These are phyloP conservation scores for crab-eating macaque (Macaca fascicularis) DNA, from an alignment of 2,113 vertebrate species.

Conservation along the genomic window DNA sequence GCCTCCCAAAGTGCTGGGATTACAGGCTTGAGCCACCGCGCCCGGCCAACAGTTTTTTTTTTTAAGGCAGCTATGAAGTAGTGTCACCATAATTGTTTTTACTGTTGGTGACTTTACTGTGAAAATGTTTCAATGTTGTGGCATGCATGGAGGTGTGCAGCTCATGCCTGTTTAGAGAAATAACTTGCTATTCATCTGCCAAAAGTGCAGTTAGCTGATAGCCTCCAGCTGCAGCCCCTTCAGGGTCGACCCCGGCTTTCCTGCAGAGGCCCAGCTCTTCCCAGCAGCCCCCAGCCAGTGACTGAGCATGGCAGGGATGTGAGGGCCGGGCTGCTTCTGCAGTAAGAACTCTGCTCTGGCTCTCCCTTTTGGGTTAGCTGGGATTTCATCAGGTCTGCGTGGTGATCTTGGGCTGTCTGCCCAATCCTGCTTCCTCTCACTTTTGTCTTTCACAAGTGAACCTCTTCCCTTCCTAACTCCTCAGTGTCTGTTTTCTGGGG, in stretches of 20 bases:
- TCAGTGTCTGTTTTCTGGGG: neutral
- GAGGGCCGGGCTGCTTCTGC: neutral
- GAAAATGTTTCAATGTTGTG: neutral
- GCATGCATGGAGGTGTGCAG: neutral
- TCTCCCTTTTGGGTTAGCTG: neutral
- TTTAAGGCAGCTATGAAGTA: slow-evolving; percentile 26
- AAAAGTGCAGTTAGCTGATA: neutral
- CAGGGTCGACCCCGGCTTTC: neutral
- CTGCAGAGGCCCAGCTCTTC: neutral
- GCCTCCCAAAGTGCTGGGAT: too few species aligned
- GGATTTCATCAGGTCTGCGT: neutral
- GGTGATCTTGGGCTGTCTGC: neutral
- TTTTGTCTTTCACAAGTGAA: neutral
- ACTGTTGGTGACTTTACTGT: neutral
- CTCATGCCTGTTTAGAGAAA: neutral
- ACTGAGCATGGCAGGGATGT: neutral
- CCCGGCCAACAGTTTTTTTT: too few species aligned
- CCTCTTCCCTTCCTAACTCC: neutral
- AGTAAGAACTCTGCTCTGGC: neutral
- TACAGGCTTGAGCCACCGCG: too few species aligned
- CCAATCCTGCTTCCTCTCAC: neutral
- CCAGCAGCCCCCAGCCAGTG: neutral
- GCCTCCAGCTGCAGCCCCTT: neutral
- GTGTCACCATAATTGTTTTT: slow-evolving; percentile 50
- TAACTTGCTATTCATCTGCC: neutral